These are phyloP conservation scores for Microplitis mediator DNA, from an alignment of 1,140 invertebrate species.

Conservation along the genomic window DNA sequence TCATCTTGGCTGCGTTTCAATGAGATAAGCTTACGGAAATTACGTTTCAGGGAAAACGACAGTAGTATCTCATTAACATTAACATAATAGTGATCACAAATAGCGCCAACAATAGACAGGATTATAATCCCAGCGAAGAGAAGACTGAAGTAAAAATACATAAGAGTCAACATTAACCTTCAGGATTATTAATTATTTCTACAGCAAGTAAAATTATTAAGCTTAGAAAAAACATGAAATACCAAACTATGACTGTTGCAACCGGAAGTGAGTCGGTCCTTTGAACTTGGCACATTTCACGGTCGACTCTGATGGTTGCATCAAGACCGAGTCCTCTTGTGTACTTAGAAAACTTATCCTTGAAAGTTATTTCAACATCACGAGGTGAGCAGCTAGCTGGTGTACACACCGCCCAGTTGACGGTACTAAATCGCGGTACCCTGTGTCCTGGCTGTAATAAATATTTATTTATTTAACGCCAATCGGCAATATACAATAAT, in stretches of 20 bases:
- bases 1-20: constrained; percentile 64
- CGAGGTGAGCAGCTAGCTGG: constrained; percentile 64
- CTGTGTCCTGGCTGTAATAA: constrained; percentile 68
- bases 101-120: constrained; percentile 47
- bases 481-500: too few relatives aligned
- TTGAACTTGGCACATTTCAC: constrained; percentile 67
- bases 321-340: constrained; percentile 59
- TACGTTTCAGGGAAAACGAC: constrained; percentile 71
- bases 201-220: background rate
- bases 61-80: constrained; percentile 59
- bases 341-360: constrained; percentile 56
- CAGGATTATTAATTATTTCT: background rate
- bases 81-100: constrained; percentile 50
- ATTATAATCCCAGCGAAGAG: constrained; percentile 45
- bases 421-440: constrained; percentile 67
- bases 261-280: constrained; percentile 46
- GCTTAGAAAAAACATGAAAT: constrained; percentile 33
- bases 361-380: constrained; percentile 66
- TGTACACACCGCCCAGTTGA: constrained; percentile 70
- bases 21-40: constrained; percentile 64
- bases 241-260: constrained; percentile 62
- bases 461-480: too few relatives aligned
- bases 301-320: constrained; percentile 64
- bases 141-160: constrained; percentile 41
- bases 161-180: constrained; percentile 10